A percentile compares a stretch with the other conserved stretches of the same genome.
Evolutionary conservation across 1,140 invertebrate genomes (phyloP).

Genomic region (Acromyrmex echinatior): DNA sequence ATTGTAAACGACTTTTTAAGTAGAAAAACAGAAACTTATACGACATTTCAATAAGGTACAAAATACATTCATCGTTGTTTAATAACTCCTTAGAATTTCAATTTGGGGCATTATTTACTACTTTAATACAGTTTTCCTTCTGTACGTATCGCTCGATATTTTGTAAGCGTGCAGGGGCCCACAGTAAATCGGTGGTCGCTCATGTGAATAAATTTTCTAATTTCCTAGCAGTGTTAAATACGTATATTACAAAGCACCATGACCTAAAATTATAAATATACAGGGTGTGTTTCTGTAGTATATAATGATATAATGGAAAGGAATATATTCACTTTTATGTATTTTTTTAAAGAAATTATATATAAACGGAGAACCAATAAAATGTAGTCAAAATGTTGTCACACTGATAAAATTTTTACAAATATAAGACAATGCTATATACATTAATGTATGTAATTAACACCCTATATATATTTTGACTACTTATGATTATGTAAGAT

Average conservation of each 20-base stretch:
- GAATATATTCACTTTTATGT: neutral
- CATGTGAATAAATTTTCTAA: conserved; percentile 62
- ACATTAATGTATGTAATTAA: conserved; percentile 43
- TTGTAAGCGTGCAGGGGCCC: conserved; percentile 75
- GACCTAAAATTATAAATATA: conserved; percentile 71
- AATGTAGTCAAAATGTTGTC: conserved; percentile 24
- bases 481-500: conserved; percentile 64
- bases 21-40: conserved; percentile 75
- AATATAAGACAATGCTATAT: conserved; percentile 40
- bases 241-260: conserved; percentile 81
- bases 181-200: conserved; percentile 69
- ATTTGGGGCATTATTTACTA: conserved; percentile 26
- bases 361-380: neutral
- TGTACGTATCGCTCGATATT: conserved; percentile 41
- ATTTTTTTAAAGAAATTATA: neutral
- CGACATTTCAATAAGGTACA: conserved; percentile 78
- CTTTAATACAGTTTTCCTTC: conserved; percentile 7
- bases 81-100: conserved; percentile 63
- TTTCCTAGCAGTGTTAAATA: conserved; percentile 71
- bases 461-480: conserved; percentile 72
- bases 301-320: conserved; percentile 17
- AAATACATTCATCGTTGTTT: conserved; percentile 79
- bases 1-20: conserved; percentile 72
- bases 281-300: conserved; percentile 59
- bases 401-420: conserved; percentile 39